Conservation (phyloP, 1,140 invertebrate genomes). For the Helicoverpa zea region DNA sequence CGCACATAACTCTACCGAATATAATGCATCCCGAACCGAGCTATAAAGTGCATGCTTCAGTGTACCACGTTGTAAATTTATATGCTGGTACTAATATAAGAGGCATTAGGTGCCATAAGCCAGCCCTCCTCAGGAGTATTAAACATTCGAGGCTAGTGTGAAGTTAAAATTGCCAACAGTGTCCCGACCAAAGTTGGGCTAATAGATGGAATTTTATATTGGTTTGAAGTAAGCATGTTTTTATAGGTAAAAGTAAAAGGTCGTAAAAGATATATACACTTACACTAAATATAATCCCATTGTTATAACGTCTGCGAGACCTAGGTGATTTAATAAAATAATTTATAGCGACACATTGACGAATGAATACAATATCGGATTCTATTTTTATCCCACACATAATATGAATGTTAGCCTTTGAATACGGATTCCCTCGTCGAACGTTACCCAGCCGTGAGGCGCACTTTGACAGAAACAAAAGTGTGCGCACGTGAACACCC, state of each 20-base stretch:
- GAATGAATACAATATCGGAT: not conserved
- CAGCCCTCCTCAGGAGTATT: not conserved
- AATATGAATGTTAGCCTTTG: slow-evolving; percentile 39
- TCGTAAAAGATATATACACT: no score
- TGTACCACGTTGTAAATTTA: slow-evolving; percentile 52
- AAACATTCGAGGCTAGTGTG: slow-evolving; percentile 23
- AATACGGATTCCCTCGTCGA: slow-evolving; percentile 41
- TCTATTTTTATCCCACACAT: slow-evolving; percentile 16
- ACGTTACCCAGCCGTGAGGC: slow-evolving; percentile 47
- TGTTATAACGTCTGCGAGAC: no score
- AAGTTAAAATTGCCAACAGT: slow-evolving; percentile 6
- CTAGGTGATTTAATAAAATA: not conserved
- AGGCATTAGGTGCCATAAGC: slow-evolving; percentile 41
- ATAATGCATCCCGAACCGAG: slow-evolving; percentile 62
- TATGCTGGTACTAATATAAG: slow-evolving; percentile 47
- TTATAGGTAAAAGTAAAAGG: not conserved
- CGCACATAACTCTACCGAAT: slow-evolving; percentile 58
- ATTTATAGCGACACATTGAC: not conserved
- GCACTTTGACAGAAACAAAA: slow-evolving; percentile 80
- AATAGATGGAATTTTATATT: not conserved
- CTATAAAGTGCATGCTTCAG: slow-evolving; percentile 59
- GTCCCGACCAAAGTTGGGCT: not conserved
- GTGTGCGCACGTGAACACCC: slow-evolving; percentile 76
- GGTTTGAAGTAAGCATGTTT: not conserved
- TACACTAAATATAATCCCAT: no score